Evolutionary conservation across 2,113 vertebrate species (phyloP).

Genomic region (Larimichthys crocea): DNA sequence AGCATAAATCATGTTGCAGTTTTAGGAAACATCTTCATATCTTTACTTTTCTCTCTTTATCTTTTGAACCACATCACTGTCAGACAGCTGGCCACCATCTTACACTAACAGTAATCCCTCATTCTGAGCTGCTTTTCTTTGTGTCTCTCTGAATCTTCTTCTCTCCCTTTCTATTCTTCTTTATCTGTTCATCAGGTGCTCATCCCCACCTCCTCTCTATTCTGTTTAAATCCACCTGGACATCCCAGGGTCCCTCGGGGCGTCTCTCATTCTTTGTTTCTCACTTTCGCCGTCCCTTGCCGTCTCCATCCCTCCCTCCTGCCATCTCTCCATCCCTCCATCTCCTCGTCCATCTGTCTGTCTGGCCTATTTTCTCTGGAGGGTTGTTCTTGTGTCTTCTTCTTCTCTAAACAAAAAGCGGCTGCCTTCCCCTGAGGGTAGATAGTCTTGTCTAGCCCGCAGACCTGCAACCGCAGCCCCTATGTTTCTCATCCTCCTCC

Average conservation of each 20-base stretch:
- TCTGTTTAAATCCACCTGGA: constrained; percentile 57
- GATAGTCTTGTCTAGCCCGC: constrained; percentile 83
- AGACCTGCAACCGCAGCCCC: constrained; percentile 67
- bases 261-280: constrained; percentile 57
- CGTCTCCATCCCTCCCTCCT: constrained; percentile 22
- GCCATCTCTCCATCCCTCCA: constrained; percentile 39
- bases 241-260: constrained; percentile 28
- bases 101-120: background rate
- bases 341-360: constrained; percentile 64
- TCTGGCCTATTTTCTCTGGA: constrained; percentile 75
- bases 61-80: constrained; percentile 7
- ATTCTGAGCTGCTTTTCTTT: constrained; percentile 30
- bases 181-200: constrained; percentile 50
- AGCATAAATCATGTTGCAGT: background rate
- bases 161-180: constrained; percentile 28
- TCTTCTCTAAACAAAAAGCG: constrained; percentile 76
- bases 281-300: constrained; percentile 44
- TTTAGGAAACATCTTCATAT: background rate
- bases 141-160: constrained; percentile 7
- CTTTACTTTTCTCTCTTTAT: background rate
- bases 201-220: constrained; percentile 12
- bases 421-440: constrained; percentile 66
- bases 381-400: constrained; percentile 74
- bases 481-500: constrained; percentile 49
- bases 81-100: constrained; percentile 15